Conservation (phyloP, 2,113 vertebrate genomes). For the Oncorhynchus nerka region DNA sequence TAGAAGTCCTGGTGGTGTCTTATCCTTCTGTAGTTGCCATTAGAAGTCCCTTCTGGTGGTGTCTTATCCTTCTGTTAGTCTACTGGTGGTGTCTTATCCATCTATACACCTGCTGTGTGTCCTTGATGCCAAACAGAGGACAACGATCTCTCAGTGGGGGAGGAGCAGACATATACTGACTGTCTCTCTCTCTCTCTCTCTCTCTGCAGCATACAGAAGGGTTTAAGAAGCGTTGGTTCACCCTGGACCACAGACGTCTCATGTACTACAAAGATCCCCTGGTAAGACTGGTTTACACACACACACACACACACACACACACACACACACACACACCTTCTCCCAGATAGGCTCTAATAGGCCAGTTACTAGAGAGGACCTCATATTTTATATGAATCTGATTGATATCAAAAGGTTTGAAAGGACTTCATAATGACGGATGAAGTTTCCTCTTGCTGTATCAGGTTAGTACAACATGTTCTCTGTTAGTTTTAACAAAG, state of each 20-base stretch:
- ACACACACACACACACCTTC: too few species aligned
- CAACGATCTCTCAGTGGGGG: background rate
- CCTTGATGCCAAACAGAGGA: background rate
- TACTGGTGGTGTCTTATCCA: too few species aligned
- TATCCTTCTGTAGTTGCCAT: too few species aligned
- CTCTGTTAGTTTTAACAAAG: background rate
- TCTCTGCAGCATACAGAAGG: slow-evolving; percentile 82
- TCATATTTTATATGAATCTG: too few species aligned
- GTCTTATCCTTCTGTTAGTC: too few species aligned
- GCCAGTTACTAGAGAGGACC: too few species aligned
- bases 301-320: background rate
- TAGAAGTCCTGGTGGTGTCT: too few species aligned
- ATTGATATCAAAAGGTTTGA: too few species aligned
- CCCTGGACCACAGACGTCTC: slow-evolving; percentile 85
- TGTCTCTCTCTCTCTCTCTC: slow-evolving; percentile 25
- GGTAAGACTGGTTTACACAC: slow-evolving; percentile 65
- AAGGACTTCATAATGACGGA: background rate
- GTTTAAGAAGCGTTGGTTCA: slow-evolving; percentile 95
- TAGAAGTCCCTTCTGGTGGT: too few species aligned
- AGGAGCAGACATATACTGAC: background rate
- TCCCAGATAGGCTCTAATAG: too few species aligned
- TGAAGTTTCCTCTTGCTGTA: background rate
- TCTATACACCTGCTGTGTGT: background rate
- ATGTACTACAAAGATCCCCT: slow-evolving; percentile 94
- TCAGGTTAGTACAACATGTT: background rate